Conservation (phyloP, 2,113 vertebrate genomes). For the Rutilus rutilus region DNA sequence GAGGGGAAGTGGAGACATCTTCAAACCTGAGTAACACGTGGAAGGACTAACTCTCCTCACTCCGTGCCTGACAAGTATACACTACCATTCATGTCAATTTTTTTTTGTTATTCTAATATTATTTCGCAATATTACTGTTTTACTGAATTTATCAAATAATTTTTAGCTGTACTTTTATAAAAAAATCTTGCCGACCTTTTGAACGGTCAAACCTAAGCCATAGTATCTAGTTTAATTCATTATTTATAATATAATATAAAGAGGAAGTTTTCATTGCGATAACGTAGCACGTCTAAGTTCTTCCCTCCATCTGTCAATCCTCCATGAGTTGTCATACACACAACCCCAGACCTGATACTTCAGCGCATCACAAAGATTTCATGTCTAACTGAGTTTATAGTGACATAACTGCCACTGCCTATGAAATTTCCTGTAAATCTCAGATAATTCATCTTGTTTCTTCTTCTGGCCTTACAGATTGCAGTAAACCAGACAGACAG, state of each 20-base stretch:
- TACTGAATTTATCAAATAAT: no score
- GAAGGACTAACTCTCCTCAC: neutral
- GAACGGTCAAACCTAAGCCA: neutral
- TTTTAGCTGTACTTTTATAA: no score
- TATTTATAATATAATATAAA: neutral
- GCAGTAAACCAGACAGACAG: slow-evolving; percentile 41
- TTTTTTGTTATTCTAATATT: no score
- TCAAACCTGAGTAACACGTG: slow-evolving; percentile 20
- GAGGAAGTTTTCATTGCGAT: neutral
- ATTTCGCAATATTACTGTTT: no score
- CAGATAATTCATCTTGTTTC: neutral
- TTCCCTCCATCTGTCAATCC: neutral
- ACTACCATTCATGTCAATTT: neutral
- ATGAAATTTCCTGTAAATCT: slow-evolving; percentile 38
- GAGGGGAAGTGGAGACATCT: slow-evolving; percentile 44
- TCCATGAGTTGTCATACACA: neutral
- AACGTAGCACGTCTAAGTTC: neutral
- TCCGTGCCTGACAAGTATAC: slow-evolving; percentile 4
- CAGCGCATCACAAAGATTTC: slow-evolving; percentile 2
- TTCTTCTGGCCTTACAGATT: neutral
- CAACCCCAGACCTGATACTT: slow-evolving; percentile 12
- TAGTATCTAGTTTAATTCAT: neutral
- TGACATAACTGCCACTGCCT: slow-evolving; percentile 14
- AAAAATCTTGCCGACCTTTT: neutral
- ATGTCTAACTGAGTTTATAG: slow-evolving; percentile 21